Base-by-base conservation (phyloP, 2,113 vertebrate genomes). In the Ceratotherium simum region DNA sequence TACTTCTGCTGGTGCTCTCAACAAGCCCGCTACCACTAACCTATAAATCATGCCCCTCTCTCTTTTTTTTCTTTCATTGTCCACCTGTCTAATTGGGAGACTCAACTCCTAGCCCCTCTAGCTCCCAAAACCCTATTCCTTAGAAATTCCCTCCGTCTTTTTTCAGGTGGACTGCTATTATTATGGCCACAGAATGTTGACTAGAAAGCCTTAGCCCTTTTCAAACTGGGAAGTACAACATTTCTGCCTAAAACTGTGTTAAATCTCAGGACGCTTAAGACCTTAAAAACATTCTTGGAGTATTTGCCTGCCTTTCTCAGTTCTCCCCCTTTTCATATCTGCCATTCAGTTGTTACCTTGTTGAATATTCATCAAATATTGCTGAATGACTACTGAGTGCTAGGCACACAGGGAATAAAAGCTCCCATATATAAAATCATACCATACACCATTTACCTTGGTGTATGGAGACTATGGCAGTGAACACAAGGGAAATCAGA, bases 1-100 rank as follows among this genome's bases (percentile, higher is more conserved):
- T 96, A 31, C 69, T 78, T 95, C 96, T 97, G 91, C 91, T 67
- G 94, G 81, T 95, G 91, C 82, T 95, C 46, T 80, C 76, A 17
- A 46, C 62, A 46, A 42, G 31, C 73, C 48, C n/a, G 89, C 39
- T 48, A 80, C 89, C 36, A 42, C 73, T 83, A 56, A 83, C 23
- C 51, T 64, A 54, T 27, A 62, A 91, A 90, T 20, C 82, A 78
- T 7, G 46, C 3, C 54, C 54, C 31, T 69, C 39, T 39, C 36
- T 5, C 20, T 54, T 18, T 13, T 62, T 42, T 39, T 36, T 29
- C 39, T 36, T 65, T 65, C 83, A 31, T 4, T 86, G 58, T 78
- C 58, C 83, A 90, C 65, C 54, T 90, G 13, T 62, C 78, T 60
- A 62, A 85, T 3, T 14, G 60, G 29, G 51, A 92, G 48, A 56